phyloP scores from a whole-genome alignment of 2,797 vertebrate genomes.

The Artibeus jamaicensis region DNA sequence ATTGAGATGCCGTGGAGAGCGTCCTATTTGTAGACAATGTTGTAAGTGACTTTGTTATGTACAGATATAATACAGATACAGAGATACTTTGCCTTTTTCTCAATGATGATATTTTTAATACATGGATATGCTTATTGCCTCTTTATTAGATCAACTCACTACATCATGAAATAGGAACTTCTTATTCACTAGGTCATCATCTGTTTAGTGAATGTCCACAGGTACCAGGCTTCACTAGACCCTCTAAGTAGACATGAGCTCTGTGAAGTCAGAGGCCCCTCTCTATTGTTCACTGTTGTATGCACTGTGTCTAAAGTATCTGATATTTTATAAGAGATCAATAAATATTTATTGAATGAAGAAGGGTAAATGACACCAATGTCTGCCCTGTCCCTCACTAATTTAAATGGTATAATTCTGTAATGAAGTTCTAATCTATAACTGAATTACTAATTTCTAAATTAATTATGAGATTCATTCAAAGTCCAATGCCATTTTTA shows the following conservation, averaged over 20 bases:
- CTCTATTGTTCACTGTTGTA: background rate
- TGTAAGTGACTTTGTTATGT: background rate
- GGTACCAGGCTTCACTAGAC: background rate
- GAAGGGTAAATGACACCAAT: background rate
- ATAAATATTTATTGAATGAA: background rate
- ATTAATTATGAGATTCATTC: background rate
- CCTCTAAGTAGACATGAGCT: background rate
- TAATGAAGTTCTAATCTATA: constrained; percentile 36
- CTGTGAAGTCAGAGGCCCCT: background rate
- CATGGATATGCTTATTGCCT: background rate
- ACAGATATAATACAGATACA: background rate
- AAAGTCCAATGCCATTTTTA: background rate
- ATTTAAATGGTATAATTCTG: background rate
- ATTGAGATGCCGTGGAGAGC: background rate
- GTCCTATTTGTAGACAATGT: background rate
- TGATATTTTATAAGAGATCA: background rate
- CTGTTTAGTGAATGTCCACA: background rate
- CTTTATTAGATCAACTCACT: constrained; percentile 1
- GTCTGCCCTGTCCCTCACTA: background rate
- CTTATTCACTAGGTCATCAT: background rate
- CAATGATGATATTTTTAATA: background rate
- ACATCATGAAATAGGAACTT: background rate
- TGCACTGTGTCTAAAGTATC: background rate
- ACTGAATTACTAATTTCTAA: background rate
- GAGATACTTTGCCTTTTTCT: background rate